Percentiles rank a stretch among this genome's conserved stretches.
phyloP scores from a whole-genome alignment of 2,797 vertebrate genomes.

The Meda fulgida region DNA sequence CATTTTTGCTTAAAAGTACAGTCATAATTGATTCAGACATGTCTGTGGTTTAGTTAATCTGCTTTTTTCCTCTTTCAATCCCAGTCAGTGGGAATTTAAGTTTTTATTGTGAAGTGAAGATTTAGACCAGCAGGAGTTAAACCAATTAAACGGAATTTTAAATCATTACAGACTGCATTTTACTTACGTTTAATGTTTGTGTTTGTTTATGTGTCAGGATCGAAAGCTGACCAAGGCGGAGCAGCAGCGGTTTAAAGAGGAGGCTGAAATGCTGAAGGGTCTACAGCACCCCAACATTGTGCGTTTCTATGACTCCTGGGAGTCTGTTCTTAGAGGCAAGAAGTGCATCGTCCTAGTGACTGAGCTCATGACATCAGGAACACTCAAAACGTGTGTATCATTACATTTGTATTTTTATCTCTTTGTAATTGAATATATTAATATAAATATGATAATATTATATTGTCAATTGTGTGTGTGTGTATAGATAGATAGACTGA shows the following conservation, averaged over 20 bases:
- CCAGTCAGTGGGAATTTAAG: background rate
- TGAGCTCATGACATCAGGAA: slow-evolving; percentile 97
- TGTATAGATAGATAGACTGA: background rate
- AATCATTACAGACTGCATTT: background rate
- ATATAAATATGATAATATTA: background rate
- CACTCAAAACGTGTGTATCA: slow-evolving; percentile 90
- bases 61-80: background rate
- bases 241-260: slow-evolving; percentile 95
- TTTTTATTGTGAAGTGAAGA: background rate
- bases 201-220: slow-evolving; percentile 76
- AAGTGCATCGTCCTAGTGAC: slow-evolving; percentile 97
- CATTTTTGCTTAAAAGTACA: background rate
- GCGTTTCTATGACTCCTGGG: slow-evolving; percentile 97
- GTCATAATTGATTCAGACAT: background rate
- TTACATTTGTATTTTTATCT: slow-evolving; percentile 8
- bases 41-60: background rate
- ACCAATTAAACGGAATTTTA: background rate
- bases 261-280: slow-evolving; percentile 96
- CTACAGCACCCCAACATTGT: slow-evolving; percentile 97
- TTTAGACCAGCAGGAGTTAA: background rate
- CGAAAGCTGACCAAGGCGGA: slow-evolving; percentile 93
- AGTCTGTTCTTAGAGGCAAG: slow-evolving; percentile 89
- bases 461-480: background rate
- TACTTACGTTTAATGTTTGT: background rate
- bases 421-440: background rate